A percentile compares a stretch with the other conserved stretches of the same genome.
phyloP scores from a whole-genome alignment of 2,888 invertebrate genomes.

The Margaritifera margaritifera region DNA sequence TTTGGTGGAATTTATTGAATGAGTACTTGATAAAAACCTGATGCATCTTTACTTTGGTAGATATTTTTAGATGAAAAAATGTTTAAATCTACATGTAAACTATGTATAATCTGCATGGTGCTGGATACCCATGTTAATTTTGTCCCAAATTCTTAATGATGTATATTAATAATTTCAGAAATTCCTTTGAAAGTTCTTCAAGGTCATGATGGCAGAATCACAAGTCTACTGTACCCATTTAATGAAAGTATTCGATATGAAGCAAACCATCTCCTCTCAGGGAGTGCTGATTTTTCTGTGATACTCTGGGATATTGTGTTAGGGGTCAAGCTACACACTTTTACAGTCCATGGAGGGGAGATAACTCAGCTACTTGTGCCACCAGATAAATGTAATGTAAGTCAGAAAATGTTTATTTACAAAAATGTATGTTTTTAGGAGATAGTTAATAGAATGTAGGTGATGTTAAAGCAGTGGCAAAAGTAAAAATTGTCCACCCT shows the following conservation, averaged over 20 bases:
- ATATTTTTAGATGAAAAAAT: not conserved
- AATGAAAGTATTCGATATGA: conserved; percentile 83
- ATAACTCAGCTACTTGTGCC: conserved; percentile 95
- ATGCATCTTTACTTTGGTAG: not conserved
- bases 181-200: conserved; percentile 51
- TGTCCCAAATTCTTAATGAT: not conserved
- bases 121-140: not conserved
- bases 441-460: too few species aligned
- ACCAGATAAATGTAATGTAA: conserved; percentile 83
- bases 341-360: conserved; percentile 98
- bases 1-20: too few species aligned
- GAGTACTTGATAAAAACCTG: too few species aligned
- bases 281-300: conserved; percentile 98
- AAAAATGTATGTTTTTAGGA: too few species aligned
- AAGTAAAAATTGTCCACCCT: too few species aligned
- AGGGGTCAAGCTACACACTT: conserved; percentile 90
- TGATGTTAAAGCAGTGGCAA: too few species aligned
- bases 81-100: not conserved
- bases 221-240: conserved; percentile 95
- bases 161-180: conserved; percentile 36
- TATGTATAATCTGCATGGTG: not conserved
- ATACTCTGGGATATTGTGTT: conserved; percentile 96
- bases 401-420: conserved; percentile 28
- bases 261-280: conserved; percentile 82
- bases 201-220: conserved; percentile 94